Conservation (phyloP, 2,888 invertebrate species). For the Phortica magna region DNA sequence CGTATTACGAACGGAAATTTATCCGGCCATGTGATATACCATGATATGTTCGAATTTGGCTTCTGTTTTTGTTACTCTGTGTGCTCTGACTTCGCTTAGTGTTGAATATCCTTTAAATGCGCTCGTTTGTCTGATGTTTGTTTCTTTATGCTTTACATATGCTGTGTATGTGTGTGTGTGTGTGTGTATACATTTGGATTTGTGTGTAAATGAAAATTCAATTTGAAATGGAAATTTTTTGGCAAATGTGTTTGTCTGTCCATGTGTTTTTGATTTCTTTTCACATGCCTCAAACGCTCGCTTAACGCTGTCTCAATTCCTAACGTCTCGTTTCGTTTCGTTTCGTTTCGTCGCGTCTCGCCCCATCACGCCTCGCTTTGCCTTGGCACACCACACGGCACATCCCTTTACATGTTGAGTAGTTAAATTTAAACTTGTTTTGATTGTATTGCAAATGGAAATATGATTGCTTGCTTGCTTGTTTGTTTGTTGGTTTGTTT, state of each 20-base stretch:
- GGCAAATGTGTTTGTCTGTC: constrained; percentile 38
- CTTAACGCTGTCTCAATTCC: neutral
- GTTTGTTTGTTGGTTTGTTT: no score
- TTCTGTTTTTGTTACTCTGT: neutral
- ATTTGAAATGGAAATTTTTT: constrained; percentile 57
- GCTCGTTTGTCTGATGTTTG: constrained; percentile 17
- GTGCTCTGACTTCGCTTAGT: neutral
- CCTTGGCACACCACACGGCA: neutral
- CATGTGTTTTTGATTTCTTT: constrained; percentile 20
- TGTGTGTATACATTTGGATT: constrained; percentile 10
- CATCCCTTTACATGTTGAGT: neutral
- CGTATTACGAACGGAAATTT: neutral
- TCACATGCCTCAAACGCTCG: neutral
- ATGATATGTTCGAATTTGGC: neutral
- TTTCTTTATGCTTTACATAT: neutral
- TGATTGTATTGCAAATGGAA: constrained; percentile 50
- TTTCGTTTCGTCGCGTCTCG: neutral
- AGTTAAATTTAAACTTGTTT: constrained; percentile 46
- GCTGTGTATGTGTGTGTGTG: neutral
- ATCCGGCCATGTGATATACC: constrained; percentile 16
- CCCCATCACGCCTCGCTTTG: neutral
- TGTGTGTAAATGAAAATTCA: constrained; percentile 56
- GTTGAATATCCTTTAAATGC: constrained; percentile 1
- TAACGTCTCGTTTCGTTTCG: no score
- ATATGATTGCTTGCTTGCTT: constrained; percentile 49